phyloP scores from a whole-genome alignment of 2,113 vertebrate species.

The Motacilla alba region DNA sequence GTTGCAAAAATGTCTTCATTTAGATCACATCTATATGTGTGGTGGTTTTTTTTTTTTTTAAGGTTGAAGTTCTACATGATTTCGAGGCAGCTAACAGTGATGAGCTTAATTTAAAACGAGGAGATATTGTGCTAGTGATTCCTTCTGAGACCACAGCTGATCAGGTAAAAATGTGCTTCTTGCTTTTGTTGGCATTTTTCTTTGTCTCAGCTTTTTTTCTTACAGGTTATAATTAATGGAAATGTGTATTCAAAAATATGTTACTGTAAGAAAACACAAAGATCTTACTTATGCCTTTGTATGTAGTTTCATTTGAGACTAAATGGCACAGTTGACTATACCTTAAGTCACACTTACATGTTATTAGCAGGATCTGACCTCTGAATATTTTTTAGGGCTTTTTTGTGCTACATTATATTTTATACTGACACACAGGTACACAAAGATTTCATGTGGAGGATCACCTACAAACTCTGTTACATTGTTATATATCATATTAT shows the following conservation, averaged over 20 bases:
- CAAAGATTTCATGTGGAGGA: not conserved
- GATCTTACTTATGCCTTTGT: not conserved
- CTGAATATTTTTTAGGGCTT: not conserved
- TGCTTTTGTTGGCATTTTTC: not conserved
- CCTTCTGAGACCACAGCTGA: slow-evolving; percentile 86
- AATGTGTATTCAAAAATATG: not conserved
- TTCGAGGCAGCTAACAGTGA: slow-evolving; percentile 95
- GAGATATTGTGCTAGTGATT: slow-evolving; percentile 89
- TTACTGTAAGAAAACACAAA: not conserved
- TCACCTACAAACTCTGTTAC: not conserved
- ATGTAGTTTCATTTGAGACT: not conserved
- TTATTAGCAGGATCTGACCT: not conserved
- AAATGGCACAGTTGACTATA: not conserved
- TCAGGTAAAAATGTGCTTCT: slow-evolving; percentile 77
- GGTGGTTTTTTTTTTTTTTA: not conserved
- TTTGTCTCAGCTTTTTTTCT: not conserved
- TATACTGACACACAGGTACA: not conserved
- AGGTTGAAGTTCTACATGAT: slow-evolving; percentile 93
- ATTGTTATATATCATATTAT: not conserved
- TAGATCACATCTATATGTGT: not conserved
- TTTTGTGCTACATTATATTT: not conserved
- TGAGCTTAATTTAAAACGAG: slow-evolving; percentile 87
- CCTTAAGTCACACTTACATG: not conserved
- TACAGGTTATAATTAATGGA: not conserved
- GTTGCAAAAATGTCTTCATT: not conserved